These are phyloP conservation scores for Perizoma affinitatum DNA, from an alignment of 2,888 invertebrate species.

Conservation along the genomic window DNA sequence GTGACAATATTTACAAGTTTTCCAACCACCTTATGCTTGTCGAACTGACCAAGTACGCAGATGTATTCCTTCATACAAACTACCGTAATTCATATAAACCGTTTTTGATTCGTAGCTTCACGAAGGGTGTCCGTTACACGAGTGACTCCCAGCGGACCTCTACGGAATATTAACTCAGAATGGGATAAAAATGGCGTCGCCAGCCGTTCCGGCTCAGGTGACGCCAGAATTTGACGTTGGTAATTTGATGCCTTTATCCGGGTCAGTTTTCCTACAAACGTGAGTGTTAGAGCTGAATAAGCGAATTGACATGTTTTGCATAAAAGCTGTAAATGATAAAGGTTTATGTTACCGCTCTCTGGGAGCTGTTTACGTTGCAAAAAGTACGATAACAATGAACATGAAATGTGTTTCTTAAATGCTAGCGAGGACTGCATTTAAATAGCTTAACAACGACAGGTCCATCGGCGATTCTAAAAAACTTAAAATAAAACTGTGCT, in stretches of 20 bases:
- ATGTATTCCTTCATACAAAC: conserved; percentile 3
- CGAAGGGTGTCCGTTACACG: conserved; percentile 68
- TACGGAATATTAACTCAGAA: conserved; percentile 76
- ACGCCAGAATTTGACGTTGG: conserved; percentile 74
- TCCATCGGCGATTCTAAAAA: too few species aligned
- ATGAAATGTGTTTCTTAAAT: conserved; percentile 8
- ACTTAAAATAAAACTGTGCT: too few species aligned
- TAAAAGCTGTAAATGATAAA: conserved; percentile 43
- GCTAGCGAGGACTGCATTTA: too few species aligned
- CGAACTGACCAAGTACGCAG: too few species aligned
- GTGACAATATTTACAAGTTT: conserved; percentile 27
- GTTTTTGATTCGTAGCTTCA: conserved; percentile 50
- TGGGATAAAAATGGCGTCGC: conserved; percentile 75
- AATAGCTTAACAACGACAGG: too few species aligned
- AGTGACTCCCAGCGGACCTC: conserved; percentile 64
- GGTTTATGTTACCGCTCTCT: conserved; percentile 23
- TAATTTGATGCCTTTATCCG: conserved; percentile 79
- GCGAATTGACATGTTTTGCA: conserved; percentile 60
- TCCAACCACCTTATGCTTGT: too few species aligned
- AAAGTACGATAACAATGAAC: conserved; percentile 8
- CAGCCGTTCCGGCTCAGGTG: conserved; percentile 69
- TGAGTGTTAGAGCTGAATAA: conserved; percentile 55
- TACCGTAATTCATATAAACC: conserved; percentile 25
- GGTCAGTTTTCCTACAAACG: conserved; percentile 69
- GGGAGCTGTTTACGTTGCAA: conserved; percentile 13